Conservation (phyloP, 2,797 vertebrate genomes). For the Rhynchotus rufescens region DNA sequence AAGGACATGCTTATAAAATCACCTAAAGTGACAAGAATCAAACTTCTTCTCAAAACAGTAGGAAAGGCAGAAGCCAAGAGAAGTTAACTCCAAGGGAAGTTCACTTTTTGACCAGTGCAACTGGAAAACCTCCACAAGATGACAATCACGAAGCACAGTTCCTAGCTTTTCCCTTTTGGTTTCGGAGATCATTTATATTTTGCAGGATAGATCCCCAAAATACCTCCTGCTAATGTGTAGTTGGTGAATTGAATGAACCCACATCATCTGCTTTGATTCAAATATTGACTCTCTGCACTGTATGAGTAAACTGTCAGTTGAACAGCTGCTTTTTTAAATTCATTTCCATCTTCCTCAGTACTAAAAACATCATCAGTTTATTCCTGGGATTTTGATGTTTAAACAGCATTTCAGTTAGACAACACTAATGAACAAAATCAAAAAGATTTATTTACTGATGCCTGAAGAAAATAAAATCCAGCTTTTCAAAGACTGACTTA, state of each 20-base stretch:
- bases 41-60: background rate
- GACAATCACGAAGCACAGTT: background rate
- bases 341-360: background rate
- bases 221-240: background rate
- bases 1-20: background rate
- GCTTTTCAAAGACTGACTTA: background rate
- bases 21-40: background rate
- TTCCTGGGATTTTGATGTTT: slow-evolving; percentile 11
- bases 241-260: slow-evolving; percentile 18
- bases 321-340: slow-evolving; percentile 52
- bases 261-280: slow-evolving; percentile 44
- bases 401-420: slow-evolving; percentile 26
- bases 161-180: background rate
- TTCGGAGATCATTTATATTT: slow-evolving; percentile 10
- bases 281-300: slow-evolving; percentile 45
- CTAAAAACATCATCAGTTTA: background rate
- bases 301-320: background rate
- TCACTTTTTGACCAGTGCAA: background rate
- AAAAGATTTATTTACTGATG: background rate
- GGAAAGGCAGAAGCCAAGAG: background rate
- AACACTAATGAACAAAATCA: background rate
- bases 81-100: background rate
- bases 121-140: background rate
- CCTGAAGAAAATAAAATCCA: slow-evolving; percentile 1
- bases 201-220: background rate